These are phyloP conservation scores for Drosophila greeni DNA, from an alignment of 2,888 invertebrate species.

Conservation along the genomic window DNA sequence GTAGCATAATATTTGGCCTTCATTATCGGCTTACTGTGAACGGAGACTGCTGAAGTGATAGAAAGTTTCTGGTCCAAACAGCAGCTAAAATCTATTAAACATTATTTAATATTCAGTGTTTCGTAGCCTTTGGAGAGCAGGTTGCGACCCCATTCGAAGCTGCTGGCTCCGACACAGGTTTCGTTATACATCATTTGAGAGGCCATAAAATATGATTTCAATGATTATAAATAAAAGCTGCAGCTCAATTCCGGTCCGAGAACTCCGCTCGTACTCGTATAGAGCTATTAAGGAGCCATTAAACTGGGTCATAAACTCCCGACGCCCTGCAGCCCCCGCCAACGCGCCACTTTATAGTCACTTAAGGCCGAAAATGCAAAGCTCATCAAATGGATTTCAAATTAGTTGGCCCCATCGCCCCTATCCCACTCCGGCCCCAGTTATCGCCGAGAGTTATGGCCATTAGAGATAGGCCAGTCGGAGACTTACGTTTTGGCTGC, in stretches of 20 bases:
- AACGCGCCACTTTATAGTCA: slow-evolving; percentile 41
- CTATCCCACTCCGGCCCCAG: background rate
- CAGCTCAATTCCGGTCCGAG: background rate
- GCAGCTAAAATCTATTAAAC: slow-evolving; percentile 5
- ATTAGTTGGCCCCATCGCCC: slow-evolving; percentile 37
- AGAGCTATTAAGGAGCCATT: slow-evolving; percentile 61
- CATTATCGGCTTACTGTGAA: slow-evolving; percentile 1
- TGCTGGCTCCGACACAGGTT: slow-evolving; percentile 22
- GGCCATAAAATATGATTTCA: slow-evolving; percentile 30
- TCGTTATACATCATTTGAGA: slow-evolving; percentile 33
- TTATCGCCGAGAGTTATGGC: slow-evolving; percentile 53
- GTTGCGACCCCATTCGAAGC: slow-evolving; percentile 2
- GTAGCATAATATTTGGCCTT: slow-evolving; percentile 13
- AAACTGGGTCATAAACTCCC: slow-evolving; percentile 33
- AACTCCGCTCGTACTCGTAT: slow-evolving; percentile 35
- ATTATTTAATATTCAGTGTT: background rate
- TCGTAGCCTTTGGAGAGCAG: background rate
- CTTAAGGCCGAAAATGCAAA: slow-evolving; percentile 47
- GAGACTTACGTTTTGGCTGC: slow-evolving; percentile 35
- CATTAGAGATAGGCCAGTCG: slow-evolving; percentile 33
- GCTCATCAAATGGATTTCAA: slow-evolving; percentile 64
- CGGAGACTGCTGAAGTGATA: background rate
- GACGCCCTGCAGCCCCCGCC: slow-evolving; percentile 15
- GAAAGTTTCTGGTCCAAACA: slow-evolving; percentile 11
- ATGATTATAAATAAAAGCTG: slow-evolving; percentile 10